These are phyloP conservation scores for Cataglyphis albicans DNA, from an alignment of 2,888 invertebrate genomes.

Conservation along the genomic window DNA sequence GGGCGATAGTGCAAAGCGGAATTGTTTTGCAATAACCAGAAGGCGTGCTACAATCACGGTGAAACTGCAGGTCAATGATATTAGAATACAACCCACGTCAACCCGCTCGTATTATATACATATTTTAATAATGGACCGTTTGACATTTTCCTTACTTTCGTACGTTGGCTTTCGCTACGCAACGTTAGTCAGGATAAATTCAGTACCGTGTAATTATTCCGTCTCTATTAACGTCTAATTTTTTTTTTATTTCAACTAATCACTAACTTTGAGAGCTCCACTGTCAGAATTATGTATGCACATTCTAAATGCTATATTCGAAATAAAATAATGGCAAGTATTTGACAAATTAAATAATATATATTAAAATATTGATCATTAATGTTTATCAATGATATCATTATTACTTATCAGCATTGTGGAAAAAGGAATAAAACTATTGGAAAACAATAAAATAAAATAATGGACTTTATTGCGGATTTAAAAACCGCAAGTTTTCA, in stretches of 20 bases:
- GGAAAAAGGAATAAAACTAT: neutral
- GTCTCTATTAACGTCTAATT: conserved; percentile 17
- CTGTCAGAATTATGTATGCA: neutral
- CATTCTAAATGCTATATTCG: conserved; percentile 2
- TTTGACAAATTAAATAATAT: neutral
- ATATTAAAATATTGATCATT: neutral
- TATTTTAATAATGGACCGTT: conserved; percentile 57
- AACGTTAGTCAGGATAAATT: conserved; percentile 10
- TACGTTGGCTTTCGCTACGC: conserved; percentile 35
- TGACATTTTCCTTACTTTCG: conserved; percentile 48
- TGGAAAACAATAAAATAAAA: neutral
- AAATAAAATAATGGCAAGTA: neutral
- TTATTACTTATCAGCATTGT: neutral
- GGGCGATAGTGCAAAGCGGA: conserved; percentile 54
- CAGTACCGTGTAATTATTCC: conserved; percentile 42
- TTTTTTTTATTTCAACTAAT: conserved; percentile 14
- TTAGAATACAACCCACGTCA: conserved; percentile 61
- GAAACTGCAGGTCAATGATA: conserved; percentile 65
- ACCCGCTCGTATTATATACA: conserved; percentile 48
- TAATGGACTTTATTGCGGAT: neutral
- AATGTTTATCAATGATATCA: conserved; percentile 8
- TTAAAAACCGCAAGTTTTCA: neutral
- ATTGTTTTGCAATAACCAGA: conserved; percentile 72
- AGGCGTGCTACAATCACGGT: conserved; percentile 62
- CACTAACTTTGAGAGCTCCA: neutral